Percentiles rank a stretch among this genome's conserved stretches.
These are phyloP conservation scores for Hippocampus abdominalis DNA, from an alignment of 2,113 vertebrate species.

Conservation along the genomic window DNA sequence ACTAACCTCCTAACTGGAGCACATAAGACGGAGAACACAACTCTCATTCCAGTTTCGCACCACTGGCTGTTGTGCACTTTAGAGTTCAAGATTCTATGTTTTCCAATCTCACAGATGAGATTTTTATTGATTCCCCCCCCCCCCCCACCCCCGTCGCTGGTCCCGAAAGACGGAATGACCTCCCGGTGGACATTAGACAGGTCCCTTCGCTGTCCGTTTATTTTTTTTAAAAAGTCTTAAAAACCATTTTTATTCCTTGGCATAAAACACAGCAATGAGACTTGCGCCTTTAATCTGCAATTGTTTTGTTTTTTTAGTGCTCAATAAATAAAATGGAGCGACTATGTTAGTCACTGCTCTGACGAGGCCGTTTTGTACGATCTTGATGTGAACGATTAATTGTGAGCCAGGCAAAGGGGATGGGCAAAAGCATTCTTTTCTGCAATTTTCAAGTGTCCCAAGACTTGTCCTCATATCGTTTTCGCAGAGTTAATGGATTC, in stretches of 20 bases:
- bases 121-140: not conserved
- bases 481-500: constrained; percentile 17
- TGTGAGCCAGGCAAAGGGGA: not conserved
- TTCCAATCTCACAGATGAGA: not conserved
- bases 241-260: not conserved
- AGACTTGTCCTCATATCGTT: not conserved
- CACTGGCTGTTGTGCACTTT: no score
- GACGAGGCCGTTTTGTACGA: not conserved
- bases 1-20: not conserved
- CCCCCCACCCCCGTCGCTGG: no score
- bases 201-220: not conserved
- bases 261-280: not conserved
- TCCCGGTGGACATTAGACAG: no score
- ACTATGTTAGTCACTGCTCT: not conserved
- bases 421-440: not conserved
- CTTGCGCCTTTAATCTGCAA: not conserved
- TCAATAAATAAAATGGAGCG: not conserved
- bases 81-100: not conserved
- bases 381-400: not conserved
- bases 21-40: not conserved
- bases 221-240: not conserved
- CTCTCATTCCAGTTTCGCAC: no score
- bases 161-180: no score
- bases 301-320: not conserved
- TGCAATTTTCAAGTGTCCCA: not conserved